Evolutionary conservation across 2,113 vertebrate species (phyloP), one percentile per base, ranked within the genome.

Genomic region (Lepus timidus): DNA sequence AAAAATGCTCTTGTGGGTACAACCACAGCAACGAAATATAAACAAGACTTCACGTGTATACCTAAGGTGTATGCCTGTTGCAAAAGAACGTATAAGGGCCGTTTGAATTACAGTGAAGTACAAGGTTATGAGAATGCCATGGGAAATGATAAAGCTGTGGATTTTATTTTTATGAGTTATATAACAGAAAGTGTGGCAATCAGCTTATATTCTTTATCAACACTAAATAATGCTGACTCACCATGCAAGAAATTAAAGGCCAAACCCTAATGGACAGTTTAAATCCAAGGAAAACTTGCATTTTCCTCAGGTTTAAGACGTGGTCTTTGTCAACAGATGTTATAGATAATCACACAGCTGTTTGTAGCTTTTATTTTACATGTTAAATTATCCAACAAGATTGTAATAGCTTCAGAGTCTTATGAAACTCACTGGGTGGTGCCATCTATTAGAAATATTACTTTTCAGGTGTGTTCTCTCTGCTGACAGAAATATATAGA

Each of bases 1-100:
- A 94, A 95, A 97, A 93, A 93, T 97, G 83, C 39, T 91, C 49
- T 97, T 89, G 44, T 91, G 92, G 52, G 11, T 74, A 88, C 74
- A 19, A 55, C 49, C 51, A 74, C 65, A 93, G 86, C 27, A 96
- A 91, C 55, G 79, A 87, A 75, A 85, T 33, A 90, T 4, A 88
- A 97, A 91, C 49, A 89, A 73, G 55, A 78, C 5, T 86, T 91
- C 62, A 78, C 62, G 44, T 96, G 90, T 96, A 65, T 68, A 68
- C 80, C 93, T 55, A 96, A 55, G 85, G 83, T 36, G 81, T 88
- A 20, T 49, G n/a, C 78, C 16, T 79, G 14, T 92, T 91, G 49
- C 80, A 67, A 91, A 96, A 97, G 64, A 44, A 4, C 1, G 9
- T 14, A 39, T 8, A 25, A 92, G 29, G 22, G 52, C 7, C 23